Percentiles rank a stretch among this genome's conserved stretches.
Evolutionary conservation across 2,888 invertebrate genomes (phyloP).

Genomic region (Trichopria drosophilae): DNA sequence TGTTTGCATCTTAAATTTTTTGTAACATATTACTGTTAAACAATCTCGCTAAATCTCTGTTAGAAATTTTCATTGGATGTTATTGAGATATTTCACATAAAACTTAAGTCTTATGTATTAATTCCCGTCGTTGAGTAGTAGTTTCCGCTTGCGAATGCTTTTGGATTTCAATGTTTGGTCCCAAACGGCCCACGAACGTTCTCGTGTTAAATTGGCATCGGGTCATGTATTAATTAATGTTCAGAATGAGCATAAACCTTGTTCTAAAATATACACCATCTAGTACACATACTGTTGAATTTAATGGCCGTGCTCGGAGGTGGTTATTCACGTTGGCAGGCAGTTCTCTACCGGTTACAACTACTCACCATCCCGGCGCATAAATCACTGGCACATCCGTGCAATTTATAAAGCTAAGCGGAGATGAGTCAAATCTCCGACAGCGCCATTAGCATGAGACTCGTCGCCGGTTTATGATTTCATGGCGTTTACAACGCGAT

Average conservation of each 20-base stretch:
- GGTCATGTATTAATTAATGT: too few relatives aligned
- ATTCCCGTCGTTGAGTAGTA: too few relatives aligned
- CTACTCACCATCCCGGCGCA: constrained; percentile 39
- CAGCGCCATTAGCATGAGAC: constrained; percentile 12
- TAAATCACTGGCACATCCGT: constrained; percentile 45
- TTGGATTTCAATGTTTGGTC: too few relatives aligned
- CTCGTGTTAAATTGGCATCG: too few relatives aligned
- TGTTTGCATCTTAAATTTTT: too few relatives aligned
- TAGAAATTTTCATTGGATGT: too few relatives aligned
- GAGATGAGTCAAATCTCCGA: constrained; percentile 45
- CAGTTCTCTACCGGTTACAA: constrained; percentile 39
- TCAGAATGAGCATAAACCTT: constrained; percentile 19
- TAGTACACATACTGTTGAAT: constrained; percentile 38
- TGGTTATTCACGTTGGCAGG: constrained; percentile 36
- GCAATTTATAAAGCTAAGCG: constrained; percentile 47
- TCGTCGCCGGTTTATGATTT: constrained; percentile 12
- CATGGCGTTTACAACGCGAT: constrained; percentile 12
- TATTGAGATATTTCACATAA: too few relatives aligned
- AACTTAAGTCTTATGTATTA: too few relatives aligned
- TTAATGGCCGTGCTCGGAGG: constrained; percentile 42
- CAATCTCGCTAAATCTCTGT: too few relatives aligned
- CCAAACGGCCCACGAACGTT: too few relatives aligned
- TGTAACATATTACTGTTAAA: too few relatives aligned
- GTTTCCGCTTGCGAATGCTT: too few relatives aligned
- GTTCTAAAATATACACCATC: constrained; percentile 25